These are phyloP conservation scores for Mythimna impura DNA, from an alignment of 2,888 invertebrate species.

Conservation along the genomic window DNA sequence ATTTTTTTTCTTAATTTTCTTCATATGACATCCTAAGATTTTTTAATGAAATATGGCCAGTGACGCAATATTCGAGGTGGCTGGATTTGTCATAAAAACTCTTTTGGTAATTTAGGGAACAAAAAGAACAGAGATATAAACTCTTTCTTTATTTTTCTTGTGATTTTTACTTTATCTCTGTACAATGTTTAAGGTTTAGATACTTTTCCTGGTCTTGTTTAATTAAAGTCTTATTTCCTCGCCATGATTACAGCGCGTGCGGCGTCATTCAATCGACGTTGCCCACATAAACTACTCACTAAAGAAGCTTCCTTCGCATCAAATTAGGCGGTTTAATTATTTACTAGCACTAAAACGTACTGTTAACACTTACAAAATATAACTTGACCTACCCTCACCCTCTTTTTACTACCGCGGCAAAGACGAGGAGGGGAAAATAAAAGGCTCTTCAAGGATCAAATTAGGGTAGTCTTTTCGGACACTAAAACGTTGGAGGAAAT, in stretches of 20 bases:
- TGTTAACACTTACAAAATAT: slow-evolving; percentile 77
- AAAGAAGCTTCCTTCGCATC: slow-evolving; percentile 84
- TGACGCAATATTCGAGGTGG: background rate
- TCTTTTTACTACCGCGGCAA: slow-evolving; percentile 62
- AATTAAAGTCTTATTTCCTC: slow-evolving; percentile 52
- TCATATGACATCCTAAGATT: background rate
- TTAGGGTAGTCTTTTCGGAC: slow-evolving; percentile 78
- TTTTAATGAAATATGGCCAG: background rate
- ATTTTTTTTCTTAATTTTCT: slow-evolving; percentile 1
- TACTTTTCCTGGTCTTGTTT: slow-evolving; percentile 21
- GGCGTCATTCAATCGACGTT: slow-evolving; percentile 80
- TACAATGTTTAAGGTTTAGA: background rate
- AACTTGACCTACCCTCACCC: slow-evolving; percentile 77
- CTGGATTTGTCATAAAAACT: background rate
- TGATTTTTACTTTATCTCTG: background rate
- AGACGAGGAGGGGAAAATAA: slow-evolving; percentile 66
- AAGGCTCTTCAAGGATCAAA: slow-evolving; percentile 77
- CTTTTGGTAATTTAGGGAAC: background rate
- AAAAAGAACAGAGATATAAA: too few relatives aligned
- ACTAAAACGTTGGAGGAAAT: slow-evolving; percentile 86
- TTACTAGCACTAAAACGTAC: slow-evolving; percentile 88
- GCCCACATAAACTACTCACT: slow-evolving; percentile 82
- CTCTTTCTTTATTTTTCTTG: background rate
- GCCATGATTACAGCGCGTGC: slow-evolving; percentile 70
- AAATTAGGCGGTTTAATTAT: slow-evolving; percentile 89